A percentile compares a stretch with the other conserved stretches of the same genome.
Conservation (phyloP, 2,888 invertebrate genomes). For the Andrena bucephala region DNA sequence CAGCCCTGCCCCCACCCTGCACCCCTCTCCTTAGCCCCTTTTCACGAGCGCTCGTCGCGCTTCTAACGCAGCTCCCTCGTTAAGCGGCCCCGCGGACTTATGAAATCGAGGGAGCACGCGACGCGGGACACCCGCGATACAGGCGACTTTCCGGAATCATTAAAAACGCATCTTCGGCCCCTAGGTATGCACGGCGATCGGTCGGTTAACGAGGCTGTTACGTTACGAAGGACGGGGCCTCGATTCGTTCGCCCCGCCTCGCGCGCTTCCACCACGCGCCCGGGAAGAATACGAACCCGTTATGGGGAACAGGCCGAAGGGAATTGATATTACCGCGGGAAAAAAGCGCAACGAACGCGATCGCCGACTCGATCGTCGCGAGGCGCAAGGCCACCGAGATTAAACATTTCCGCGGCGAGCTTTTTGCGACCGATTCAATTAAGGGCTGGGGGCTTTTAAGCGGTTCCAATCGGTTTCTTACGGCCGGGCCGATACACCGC, state of each 20-base stretch:
- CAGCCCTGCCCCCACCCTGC: conserved; percentile 7
- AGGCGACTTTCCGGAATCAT: conserved; percentile 73
- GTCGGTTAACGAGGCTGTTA: conserved; percentile 61
- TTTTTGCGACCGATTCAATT: conserved; percentile 28
- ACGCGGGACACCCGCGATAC: conserved; percentile 54
- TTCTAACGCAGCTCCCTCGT: conserved; percentile 56
- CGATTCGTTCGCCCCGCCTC: conserved; percentile 1
- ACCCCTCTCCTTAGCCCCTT: conserved; percentile 4
- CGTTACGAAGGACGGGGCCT: conserved; percentile 1
- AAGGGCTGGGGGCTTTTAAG: conserved; percentile 19
- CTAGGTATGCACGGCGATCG: conserved; percentile 51
- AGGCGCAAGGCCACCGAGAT: conserved; percentile 2
- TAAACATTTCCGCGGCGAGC: conserved; percentile 21
- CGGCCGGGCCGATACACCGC: neutral
- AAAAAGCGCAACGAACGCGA: conserved; percentile 31
- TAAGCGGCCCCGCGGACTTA: conserved; percentile 54
- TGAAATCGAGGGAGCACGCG: conserved; percentile 55
- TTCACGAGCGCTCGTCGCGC: neutral
- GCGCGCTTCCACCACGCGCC: neutral
- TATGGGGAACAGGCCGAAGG: conserved; percentile 1
- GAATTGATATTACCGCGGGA: conserved; percentile 35
- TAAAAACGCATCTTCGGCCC: conserved; percentile 76
- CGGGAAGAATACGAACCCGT: neutral
- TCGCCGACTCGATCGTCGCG: neutral
- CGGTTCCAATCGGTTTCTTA: conserved; percentile 17